Evolutionary conservation across 2,797 vertebrate species (phyloP), one percentile per base, ranked within the genome.

Genomic region (Argya squamiceps): DNA sequence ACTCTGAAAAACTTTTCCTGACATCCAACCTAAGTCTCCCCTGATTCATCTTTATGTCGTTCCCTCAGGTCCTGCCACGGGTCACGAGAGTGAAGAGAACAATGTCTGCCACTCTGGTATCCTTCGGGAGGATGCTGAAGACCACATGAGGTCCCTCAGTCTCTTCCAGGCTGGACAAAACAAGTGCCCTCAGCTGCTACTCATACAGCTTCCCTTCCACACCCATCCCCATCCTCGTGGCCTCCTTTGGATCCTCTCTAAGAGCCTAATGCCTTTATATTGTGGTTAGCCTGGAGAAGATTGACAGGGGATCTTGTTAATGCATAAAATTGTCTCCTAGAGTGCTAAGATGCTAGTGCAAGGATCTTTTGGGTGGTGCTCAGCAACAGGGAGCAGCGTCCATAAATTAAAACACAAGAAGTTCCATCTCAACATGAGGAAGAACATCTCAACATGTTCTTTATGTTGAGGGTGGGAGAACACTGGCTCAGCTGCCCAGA

Each of bases 91-190:
- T 21, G 52, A 70, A 32, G 19, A 37, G 16, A 59, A 30, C 37
- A 12, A 37, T n/a, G 13, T 32, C 59, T 26, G 29, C 3, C 32
- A 4, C 15, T 46, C 24, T 19, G 7, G 20, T 55, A 13, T 9
- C 26, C 30, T 1, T 59, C 4, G 0, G 17, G 12, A 26, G 11
- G 30, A 16, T 39, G 21, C 4, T 46, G 39, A 21, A 24, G n/a
- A 34, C 11, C n/a, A 21, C 59, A 2, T 39, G 68, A 67, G 20
- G 3, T 26, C 6, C 22, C 43, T 50, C 44, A 5, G 13, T 18
- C 20, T 65, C 16, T 43, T 52, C 59, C n/a, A 39, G 14, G n/a
- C 29, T 44, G 44, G 26, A 65, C 20, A 21, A n/a, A 50, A 22
- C 29, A 34, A 39, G 17, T 32, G 21, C 6, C 53, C 10, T 73